Evolutionary conservation across 2,888 invertebrate species (phyloP).

Genomic region (Leistus spinibarbis): DNA sequence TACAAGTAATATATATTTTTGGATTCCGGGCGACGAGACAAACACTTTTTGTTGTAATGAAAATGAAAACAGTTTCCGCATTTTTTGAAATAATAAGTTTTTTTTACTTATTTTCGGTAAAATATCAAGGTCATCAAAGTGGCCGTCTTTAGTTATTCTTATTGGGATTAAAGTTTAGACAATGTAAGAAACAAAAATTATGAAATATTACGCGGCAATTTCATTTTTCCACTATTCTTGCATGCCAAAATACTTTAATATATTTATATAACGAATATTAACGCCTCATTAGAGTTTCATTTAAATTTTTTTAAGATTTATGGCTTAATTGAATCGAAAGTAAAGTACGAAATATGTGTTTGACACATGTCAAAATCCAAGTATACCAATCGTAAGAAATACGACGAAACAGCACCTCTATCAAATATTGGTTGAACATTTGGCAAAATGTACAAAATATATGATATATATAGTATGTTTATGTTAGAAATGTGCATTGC

Average conservation of each 20-base stretch:
- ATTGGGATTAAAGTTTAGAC: not conserved
- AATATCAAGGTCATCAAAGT: not conserved
- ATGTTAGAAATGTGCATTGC: not conserved
- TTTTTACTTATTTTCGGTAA: too few relatives aligned
- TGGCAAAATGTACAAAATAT: not conserved
- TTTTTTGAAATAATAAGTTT: too few relatives aligned
- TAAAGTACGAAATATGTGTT: not conserved
- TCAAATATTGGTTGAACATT: not conserved
- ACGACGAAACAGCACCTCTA: not conserved
- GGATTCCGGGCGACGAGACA: too few relatives aligned
- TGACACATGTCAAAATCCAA: constrained; percentile 9
- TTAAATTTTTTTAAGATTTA: not conserved
- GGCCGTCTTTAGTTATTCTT: not conserved
- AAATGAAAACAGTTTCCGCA: too few relatives aligned
- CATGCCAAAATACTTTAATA: not conserved
- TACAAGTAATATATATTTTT: too few relatives aligned
- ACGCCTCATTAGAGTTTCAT: not conserved
- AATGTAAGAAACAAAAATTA: not conserved
- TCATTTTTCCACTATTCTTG: not conserved
- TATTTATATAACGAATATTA: not conserved
- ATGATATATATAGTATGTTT: not conserved
- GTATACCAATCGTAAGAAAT: not conserved
- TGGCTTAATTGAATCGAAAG: not conserved
- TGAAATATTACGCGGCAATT: not conserved
- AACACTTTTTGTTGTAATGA: too few relatives aligned